A percentile compares a stretch with the other conserved stretches of the same genome.
Evolutionary conservation across 2,888 invertebrate species (phyloP).

Genomic region (Octonoba sinensis): DNA sequence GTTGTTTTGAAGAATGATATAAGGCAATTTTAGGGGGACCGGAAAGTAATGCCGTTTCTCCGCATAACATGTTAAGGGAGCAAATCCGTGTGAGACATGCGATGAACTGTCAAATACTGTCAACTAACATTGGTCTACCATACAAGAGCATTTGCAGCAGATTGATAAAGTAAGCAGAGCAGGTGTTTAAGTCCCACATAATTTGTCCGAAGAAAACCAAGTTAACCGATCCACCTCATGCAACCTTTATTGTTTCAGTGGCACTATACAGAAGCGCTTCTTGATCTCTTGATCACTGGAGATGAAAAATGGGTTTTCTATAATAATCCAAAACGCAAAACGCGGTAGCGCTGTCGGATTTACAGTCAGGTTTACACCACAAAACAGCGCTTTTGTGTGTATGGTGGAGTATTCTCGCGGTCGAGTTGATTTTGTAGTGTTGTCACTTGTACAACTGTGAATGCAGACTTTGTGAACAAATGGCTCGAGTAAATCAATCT

Average conservation of each 20-base stretch:
- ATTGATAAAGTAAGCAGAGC: too few relatives aligned
- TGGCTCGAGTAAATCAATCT: too few relatives aligned
- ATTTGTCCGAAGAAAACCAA: background rate
- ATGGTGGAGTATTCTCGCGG: too few relatives aligned
- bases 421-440: background rate
- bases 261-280: background rate
- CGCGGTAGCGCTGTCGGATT: background rate
- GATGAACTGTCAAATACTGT: background rate
- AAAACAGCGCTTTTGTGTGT: too few relatives aligned
- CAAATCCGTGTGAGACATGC: too few relatives aligned
- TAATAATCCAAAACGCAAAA: background rate
- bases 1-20: too few relatives aligned
- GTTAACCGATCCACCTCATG: background rate
- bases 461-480: too few relatives aligned
- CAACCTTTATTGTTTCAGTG: constrained; percentile 1
- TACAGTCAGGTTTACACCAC: constrained; percentile 12
- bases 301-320: too few relatives aligned
- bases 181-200: too few relatives aligned
- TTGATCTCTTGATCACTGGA: constrained; percentile 14
- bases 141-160: constrained; percentile 9
- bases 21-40: too few relatives aligned
- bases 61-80: too few relatives aligned
- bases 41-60: too few relatives aligned
- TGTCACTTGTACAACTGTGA: background rate
- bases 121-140: background rate